Conservation (phyloP, 2,888 invertebrate genomes). For the Microctonus aethiopoides region DNA sequence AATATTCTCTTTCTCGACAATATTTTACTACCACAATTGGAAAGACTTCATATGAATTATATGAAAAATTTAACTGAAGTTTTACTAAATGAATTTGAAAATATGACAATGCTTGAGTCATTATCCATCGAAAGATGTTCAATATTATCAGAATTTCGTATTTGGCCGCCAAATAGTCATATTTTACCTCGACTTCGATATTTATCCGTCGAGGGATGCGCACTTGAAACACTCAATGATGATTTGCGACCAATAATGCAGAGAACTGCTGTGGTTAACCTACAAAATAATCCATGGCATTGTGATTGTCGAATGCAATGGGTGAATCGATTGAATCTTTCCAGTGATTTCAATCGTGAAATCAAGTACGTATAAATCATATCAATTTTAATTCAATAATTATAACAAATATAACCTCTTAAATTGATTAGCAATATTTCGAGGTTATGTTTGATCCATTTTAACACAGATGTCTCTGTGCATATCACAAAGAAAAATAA, state of each 20-base stretch:
- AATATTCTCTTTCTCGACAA: slow-evolving; percentile 69
- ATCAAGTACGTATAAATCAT: slow-evolving; percentile 65
- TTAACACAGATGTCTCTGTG: not conserved
- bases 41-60: slow-evolving; percentile 71
- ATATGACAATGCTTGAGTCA: slow-evolving; percentile 68
- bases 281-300: slow-evolving; percentile 74
- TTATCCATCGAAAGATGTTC: slow-evolving; percentile 71
- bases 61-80: slow-evolving; percentile 69
- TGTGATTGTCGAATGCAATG: slow-evolving; percentile 74
- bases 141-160: slow-evolving; percentile 69
- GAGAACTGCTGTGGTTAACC: slow-evolving; percentile 67
- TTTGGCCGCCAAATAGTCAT: slow-evolving; percentile 65
- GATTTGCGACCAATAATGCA: slow-evolving; percentile 68
- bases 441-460: not conserved
- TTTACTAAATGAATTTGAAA: slow-evolving; percentile 70
- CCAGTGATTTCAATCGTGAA: slow-evolving; percentile 65
- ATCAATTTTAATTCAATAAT: not conserved
- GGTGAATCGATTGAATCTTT: slow-evolving; percentile 68
- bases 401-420: too few relatives aligned
- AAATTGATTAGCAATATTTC: too few relatives aligned
- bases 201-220: slow-evolving; percentile 68
- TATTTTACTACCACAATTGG: slow-evolving; percentile 68
- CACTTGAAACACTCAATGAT: slow-evolving; percentile 65
- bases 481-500: not conserved
- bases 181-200: slow-evolving; percentile 68